Evolutionary conservation across 2,888 invertebrate species (phyloP), one percentile per base, ranked within the genome.

Genomic region (Himalopsyche kuldschensis): DNA sequence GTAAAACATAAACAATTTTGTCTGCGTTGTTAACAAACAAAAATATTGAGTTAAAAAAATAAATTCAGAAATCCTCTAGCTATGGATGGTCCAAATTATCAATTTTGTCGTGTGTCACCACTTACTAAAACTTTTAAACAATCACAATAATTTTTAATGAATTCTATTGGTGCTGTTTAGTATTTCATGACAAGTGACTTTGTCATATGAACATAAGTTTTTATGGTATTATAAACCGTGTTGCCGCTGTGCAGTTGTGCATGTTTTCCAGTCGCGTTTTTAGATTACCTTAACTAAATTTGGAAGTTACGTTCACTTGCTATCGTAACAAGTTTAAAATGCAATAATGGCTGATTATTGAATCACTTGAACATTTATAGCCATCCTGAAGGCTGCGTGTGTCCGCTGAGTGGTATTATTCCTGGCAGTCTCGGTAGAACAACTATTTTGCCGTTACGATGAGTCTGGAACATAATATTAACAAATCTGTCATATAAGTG

Each of bases 371-470:
- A 20, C 20, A 35, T 63, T 82, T 91, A 94, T 86, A 94, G 93
- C 95, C 95, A 95, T 87, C 95, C 95, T 79, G 94, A 92, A 86
- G 94, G 93, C 88, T 93, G 93, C 89, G 94, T 94, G 90, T 95
- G 95, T 1, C 95, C 95, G 89, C 94, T 94, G 87, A 95, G 92
- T 87, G 95, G 95, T 88, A 95, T 95, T 86, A 95, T 94, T 86
- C 95, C 95, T 20, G 95, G 94, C 87, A 95, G 91, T 88, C 94
- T 93, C 87, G 94, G 93, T 87, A 94, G 90, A 88, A 93, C 92
- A 87, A 92, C 92, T 88, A 93, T 92, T 86, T 94, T 93, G 84
- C 93, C 93, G 90, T 91, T 92, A 81, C 90, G 89, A 87, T 92
- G 92, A n/a, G 78, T 80, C 86, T 87, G 83, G n/a, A 84, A 86